These are phyloP conservation scores for Blera fallax DNA, from an alignment of 2,888 invertebrate species.

Conservation along the genomic window DNA sequence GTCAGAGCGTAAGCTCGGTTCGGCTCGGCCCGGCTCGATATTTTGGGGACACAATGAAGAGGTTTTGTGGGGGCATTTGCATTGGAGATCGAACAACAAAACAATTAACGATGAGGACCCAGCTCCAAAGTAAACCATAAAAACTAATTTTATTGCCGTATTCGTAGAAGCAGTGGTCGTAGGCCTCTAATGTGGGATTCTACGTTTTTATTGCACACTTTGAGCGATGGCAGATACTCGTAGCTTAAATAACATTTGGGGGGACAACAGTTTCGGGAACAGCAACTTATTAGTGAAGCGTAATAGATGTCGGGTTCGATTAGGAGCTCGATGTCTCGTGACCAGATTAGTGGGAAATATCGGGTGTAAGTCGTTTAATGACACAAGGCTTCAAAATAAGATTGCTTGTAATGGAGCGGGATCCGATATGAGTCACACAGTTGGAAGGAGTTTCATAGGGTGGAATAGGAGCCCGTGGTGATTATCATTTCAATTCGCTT, in stretches of 20 bases:
- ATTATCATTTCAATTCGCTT: no score
- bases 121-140: conserved; percentile 52
- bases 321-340: conserved; percentile 28
- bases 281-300: conserved; percentile 35
- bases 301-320: conserved; percentile 38
- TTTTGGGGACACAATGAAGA: conserved; percentile 15
- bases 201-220: conserved; percentile 54
- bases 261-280: conserved; percentile 22
- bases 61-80: conserved; percentile 12
- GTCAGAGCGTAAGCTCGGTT: not conserved
- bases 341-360: conserved; percentile 17
- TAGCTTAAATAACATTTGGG: conserved; percentile 2
- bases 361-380: conserved; percentile 42
- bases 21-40: no score
- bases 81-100: conserved; percentile 40
- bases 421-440: no score
- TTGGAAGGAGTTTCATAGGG: no score
- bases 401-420: not conserved
- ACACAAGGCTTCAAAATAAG: not conserved
- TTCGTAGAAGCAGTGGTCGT: conserved; percentile 35
- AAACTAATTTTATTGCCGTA: conserved; percentile 53
- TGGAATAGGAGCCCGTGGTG: no score
- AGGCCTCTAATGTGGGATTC: conserved; percentile 35
- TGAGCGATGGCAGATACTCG: conserved; percentile 43
- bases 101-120: conserved; percentile 40